These are phyloP conservation scores for Paracentrotus lividus DNA, from an alignment of 53 echinoderm and acorn worm genomes.

Conservation along the genomic window DNA sequence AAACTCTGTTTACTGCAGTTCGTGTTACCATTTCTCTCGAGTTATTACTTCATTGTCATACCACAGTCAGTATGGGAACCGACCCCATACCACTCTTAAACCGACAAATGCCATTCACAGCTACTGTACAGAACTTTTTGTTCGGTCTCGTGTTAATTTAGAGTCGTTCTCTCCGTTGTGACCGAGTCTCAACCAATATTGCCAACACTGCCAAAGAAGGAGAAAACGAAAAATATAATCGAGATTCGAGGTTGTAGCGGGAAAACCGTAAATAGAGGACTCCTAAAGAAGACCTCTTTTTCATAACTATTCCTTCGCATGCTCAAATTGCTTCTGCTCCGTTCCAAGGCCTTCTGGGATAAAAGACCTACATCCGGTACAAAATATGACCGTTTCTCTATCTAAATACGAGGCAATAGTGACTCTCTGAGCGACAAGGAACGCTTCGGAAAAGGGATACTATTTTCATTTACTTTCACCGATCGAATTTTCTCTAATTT, in stretches of 20 bases:
- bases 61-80: too few relatives aligned
- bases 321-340: conserved; percentile 26
- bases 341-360: conserved; percentile 13
- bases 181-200: conserved; percentile 35
- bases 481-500: conserved; percentile 16
- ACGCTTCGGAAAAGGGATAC: conserved; percentile 36
- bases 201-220: background rate
- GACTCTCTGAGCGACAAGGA: background rate
- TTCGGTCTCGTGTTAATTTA: too few relatives aligned
- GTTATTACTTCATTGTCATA: background rate
- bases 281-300: conserved; percentile 5
- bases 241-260: background rate
- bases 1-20: conserved; percentile 25
- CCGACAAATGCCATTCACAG: too few relatives aligned
- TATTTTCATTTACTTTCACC: conserved; percentile 30
- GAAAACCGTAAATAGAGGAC: conserved; percentile 1
- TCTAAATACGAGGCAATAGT: background rate
- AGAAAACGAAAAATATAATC: background rate
- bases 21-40: background rate
- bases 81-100: too few relatives aligned
- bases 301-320: conserved; percentile 22
- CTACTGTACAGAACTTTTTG: too few relatives aligned
- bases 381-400: conserved; percentile 27
- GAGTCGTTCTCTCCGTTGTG: too few relatives aligned
- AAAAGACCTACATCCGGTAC: conserved; percentile 19